These are phyloP conservation scores for Cuculus canorus DNA, from an alignment of 2,797 vertebrate species.

Conservation along the genomic window DNA sequence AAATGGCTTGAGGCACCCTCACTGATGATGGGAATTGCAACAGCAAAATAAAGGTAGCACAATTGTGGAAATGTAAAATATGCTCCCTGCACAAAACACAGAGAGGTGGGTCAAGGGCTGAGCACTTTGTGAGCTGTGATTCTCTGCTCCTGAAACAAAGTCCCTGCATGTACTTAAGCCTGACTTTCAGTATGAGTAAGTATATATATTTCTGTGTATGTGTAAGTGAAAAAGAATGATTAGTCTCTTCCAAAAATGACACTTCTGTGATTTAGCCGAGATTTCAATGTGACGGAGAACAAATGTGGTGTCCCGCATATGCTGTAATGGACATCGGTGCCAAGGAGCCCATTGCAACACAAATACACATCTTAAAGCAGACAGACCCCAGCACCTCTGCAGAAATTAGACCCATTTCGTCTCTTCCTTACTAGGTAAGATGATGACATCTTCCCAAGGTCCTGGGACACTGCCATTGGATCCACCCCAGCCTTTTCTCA, in stretches of 20 bases:
- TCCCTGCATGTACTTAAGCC: too few species aligned
- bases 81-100: neutral
- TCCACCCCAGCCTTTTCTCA: conserved; percentile 76
- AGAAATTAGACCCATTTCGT: neutral
- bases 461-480: conserved; percentile 50
- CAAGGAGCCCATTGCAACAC: neutral
- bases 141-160: neutral
- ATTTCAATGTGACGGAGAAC: neutral
- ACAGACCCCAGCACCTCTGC: neutral
- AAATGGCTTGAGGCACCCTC: neutral
- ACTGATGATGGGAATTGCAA: neutral
- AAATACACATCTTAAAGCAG: fast-evolving
- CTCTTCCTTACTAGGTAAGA: conserved; percentile 75
- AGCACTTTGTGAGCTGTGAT: neutral
- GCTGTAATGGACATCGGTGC: neutral
- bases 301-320: neutral
- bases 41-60: neutral
- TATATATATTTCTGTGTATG: fast-evolving
- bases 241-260: neutral
- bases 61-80: neutral
- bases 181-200: neutral
- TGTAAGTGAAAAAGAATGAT: neutral
- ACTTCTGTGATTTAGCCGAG: neutral
- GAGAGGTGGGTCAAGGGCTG: neutral
- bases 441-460: conserved; percentile 74